Conservation (phyloP, 2,797 vertebrate genomes). For the Sebastes vulpes region DNA sequence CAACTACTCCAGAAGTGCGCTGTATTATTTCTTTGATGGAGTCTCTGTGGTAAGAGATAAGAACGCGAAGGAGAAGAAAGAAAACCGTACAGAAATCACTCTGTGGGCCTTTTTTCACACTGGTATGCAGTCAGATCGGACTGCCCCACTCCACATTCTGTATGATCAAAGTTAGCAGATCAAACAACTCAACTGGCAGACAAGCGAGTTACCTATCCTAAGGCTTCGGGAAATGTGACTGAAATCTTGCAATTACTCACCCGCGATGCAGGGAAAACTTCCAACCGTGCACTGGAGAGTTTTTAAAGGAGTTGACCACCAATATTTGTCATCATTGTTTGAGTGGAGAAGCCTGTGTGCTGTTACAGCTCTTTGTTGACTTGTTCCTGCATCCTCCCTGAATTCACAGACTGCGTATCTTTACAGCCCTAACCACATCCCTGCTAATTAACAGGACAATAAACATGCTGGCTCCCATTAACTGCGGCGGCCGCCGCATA, state of each 20-base stretch:
- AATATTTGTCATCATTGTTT: slow-evolving; percentile 53
- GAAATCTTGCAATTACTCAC: slow-evolving; percentile 54
- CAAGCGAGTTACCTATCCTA: slow-evolving; percentile 57
- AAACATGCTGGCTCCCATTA: slow-evolving; percentile 78
- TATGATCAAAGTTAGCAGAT: slow-evolving; percentile 76
- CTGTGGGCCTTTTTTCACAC: slow-evolving; percentile 16
- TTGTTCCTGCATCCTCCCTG: slow-evolving; percentile 45
- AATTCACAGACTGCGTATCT: slow-evolving; percentile 57
- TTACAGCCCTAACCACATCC: slow-evolving; percentile 60
- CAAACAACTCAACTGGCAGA: slow-evolving; percentile 65
- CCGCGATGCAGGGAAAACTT: slow-evolving; percentile 35
- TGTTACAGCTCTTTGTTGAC: slow-evolving; percentile 44
- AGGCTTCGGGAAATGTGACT: slow-evolving; percentile 57
- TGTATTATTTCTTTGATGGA: slow-evolving; percentile 8
- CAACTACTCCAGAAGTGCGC: neutral
- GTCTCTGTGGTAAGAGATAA: neutral
- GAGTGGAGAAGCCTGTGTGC: slow-evolving; percentile 16
- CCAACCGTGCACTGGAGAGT: slow-evolving; percentile 8
- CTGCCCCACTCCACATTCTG: slow-evolving; percentile 43
- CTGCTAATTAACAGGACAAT: slow-evolving; percentile 82
- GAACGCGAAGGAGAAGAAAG: neutral
- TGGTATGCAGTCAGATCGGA: slow-evolving; percentile 32
- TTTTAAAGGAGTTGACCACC: slow-evolving; percentile 37
- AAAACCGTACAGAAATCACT: slow-evolving; percentile 10
- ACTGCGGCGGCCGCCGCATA: slow-evolving; percentile 68